phyloP scores from a whole-genome alignment of 2,113 vertebrate genomes.

The Oreocharis arfaki region DNA sequence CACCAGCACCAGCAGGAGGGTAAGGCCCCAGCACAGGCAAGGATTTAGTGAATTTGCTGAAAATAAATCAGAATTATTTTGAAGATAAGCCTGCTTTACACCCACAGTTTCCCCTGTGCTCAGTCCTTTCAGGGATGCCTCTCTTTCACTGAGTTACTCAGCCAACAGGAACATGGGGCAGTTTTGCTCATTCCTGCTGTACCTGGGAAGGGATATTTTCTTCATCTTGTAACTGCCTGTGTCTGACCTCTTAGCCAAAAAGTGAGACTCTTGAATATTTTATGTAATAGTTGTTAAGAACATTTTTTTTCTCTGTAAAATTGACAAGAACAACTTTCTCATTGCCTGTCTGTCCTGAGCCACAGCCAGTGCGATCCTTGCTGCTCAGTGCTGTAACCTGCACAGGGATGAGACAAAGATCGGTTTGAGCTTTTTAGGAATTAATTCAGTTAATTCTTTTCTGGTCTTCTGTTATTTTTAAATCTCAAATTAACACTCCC shows the following conservation, averaged over 20 bases:
- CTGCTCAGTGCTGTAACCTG: not conserved
- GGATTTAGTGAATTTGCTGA: not conserved
- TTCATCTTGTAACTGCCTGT: not conserved
- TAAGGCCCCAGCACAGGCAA: not conserved
- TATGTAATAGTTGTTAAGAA: not conserved
- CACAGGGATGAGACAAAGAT: not conserved
- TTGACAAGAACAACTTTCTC: not conserved
- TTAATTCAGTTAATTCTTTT: not conserved
- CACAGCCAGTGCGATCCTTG: not conserved
- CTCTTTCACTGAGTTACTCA: not conserved
- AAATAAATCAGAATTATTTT: not conserved
- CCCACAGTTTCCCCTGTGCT: not conserved
- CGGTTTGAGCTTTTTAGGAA: not conserved
- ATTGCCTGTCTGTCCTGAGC: not conserved
- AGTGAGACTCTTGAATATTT: not conserved
- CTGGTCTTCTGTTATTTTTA: not conserved
- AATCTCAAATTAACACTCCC: not conserved
- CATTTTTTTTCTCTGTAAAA: not conserved
- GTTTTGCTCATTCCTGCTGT: not conserved
- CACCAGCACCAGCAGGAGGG: not conserved
- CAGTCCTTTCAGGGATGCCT: not conserved
- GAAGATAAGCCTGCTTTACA: not conserved
- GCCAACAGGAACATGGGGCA: not conserved
- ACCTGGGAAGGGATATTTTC: not conserved
- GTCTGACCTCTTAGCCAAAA: not conserved